These are phyloP conservation scores for Meghimatium bilineatum DNA, from an alignment of 2,888 invertebrate species.

Conservation along the genomic window DNA sequence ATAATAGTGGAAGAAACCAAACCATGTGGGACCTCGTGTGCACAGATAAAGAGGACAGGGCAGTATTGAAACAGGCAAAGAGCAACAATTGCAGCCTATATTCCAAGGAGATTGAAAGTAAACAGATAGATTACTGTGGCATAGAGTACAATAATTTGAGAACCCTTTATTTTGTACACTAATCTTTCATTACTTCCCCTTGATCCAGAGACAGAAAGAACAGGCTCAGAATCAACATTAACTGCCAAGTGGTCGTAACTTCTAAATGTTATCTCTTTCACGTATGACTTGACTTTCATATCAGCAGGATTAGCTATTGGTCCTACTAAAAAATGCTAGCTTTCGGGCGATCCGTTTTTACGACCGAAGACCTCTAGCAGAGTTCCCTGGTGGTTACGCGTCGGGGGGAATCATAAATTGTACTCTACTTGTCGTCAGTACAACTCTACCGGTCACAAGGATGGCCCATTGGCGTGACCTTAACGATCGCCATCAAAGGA, in stretches of 20 bases:
- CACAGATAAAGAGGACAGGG: no score
- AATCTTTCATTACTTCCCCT: neutral
- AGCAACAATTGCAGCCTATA: no score
- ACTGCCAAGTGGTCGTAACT: neutral
- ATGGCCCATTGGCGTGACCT: neutral
- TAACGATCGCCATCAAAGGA: neutral
- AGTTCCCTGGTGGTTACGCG: slow-evolving; percentile 1
- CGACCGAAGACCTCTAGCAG: neutral
- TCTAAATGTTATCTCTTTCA: neutral
- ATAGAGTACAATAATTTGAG: no score
- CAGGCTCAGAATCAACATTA: neutral
- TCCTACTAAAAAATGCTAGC: neutral
- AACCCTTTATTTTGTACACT: neutral
- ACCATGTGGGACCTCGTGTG: no score
- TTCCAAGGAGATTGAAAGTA: no score
- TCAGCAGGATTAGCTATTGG: neutral
- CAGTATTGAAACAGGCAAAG: no score
- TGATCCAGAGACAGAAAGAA: neutral
- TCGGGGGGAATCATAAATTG: neutral
- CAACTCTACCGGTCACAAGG: neutral
- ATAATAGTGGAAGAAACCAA: no score
- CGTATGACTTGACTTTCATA: neutral
- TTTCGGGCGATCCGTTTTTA: neutral
- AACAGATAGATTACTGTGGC: no score
- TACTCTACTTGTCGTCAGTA: neutral